These are phyloP conservation scores for Varecia variegata DNA, from an alignment of 2,797 vertebrate genomes.

Conservation along the genomic window DNA sequence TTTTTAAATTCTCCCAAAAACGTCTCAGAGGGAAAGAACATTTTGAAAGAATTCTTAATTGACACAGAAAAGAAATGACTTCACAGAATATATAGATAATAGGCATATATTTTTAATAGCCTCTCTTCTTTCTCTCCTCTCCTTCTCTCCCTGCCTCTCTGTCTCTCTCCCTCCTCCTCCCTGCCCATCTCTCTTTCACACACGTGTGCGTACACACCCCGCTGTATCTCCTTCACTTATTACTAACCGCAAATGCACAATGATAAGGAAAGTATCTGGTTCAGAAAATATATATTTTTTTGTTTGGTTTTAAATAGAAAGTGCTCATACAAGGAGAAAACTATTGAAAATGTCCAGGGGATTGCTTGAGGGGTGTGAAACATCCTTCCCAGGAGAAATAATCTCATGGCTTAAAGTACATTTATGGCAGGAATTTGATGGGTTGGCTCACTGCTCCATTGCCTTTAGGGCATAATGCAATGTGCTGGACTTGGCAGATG, in stretches of 20 bases:
- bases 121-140: not conserved
- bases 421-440: conserved; percentile 29
- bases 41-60: not conserved
- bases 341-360: not conserved
- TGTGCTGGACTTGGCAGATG: not conserved
- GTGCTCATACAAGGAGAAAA: conserved; percentile 1
- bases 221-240: not conserved
- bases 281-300: conserved; percentile 25
- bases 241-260: not conserved
- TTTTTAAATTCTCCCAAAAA: not conserved
- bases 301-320: conserved; percentile 60
- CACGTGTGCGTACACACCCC: not conserved
- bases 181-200: not conserved
- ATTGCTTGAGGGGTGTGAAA: conserved; percentile 24
- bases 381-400: conserved; percentile 55
- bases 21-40: not conserved
- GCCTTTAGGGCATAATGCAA: not conserved
- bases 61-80: not conserved
- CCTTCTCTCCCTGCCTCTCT: not conserved
- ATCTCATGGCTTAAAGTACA: conserved; percentile 29
- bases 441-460: not conserved
- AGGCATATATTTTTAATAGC: not conserved
- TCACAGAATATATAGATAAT: not conserved
- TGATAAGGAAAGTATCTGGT: not conserved
- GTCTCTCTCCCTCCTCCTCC: not conserved